phyloP scores from a whole-genome alignment of 2,888 invertebrate species.

The Agrenia bidenticulata region DNA sequence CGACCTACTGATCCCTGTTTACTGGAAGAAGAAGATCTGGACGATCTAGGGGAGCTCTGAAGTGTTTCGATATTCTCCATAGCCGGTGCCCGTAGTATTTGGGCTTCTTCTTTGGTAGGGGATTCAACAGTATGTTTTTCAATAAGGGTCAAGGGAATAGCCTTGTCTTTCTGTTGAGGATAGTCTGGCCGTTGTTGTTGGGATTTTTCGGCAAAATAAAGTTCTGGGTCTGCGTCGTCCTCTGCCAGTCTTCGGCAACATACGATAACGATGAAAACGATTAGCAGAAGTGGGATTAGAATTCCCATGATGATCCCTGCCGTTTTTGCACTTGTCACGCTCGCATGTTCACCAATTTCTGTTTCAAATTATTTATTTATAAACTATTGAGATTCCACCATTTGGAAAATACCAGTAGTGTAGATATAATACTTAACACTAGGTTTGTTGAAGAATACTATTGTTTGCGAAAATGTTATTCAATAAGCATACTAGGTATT shows the following conservation, averaged over 20 bases:
- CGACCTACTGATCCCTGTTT: neutral
- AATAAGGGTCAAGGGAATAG: neutral
- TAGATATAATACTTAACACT: too few species aligned
- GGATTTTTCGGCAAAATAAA: slow-evolving; percentile 43
- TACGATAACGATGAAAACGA: slow-evolving; percentile 36
- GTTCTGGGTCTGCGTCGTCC: slow-evolving; percentile 36
- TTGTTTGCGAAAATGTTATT: too few species aligned
- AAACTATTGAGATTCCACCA: too few species aligned
- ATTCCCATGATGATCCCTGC: slow-evolving; percentile 75
- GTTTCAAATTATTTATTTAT: slow-evolving; percentile 17
- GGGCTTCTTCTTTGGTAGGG: slow-evolving; percentile 9
- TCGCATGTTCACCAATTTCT: slow-evolving; percentile 52
- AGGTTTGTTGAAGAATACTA: too few species aligned
- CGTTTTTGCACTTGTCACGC: slow-evolving; percentile 58
- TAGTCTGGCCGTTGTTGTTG: neutral
- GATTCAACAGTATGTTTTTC: slow-evolving; percentile 1
- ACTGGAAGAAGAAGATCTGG: slow-evolving; percentile 25
- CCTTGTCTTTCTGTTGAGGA: slow-evolving; percentile 11
- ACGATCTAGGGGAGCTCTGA: slow-evolving; percentile 37
- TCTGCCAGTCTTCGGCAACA: slow-evolving; percentile 37
- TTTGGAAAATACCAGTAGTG: too few species aligned
- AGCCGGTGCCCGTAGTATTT: slow-evolving; percentile 22
- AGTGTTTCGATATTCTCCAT: slow-evolving; percentile 31
- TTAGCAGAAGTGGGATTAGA: slow-evolving; percentile 71
- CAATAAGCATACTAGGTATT: too few species aligned